phyloP scores from a whole-genome alignment of 37 sponge, comb jelly and placozoan genomes.

The Geodia barretti region DNA sequence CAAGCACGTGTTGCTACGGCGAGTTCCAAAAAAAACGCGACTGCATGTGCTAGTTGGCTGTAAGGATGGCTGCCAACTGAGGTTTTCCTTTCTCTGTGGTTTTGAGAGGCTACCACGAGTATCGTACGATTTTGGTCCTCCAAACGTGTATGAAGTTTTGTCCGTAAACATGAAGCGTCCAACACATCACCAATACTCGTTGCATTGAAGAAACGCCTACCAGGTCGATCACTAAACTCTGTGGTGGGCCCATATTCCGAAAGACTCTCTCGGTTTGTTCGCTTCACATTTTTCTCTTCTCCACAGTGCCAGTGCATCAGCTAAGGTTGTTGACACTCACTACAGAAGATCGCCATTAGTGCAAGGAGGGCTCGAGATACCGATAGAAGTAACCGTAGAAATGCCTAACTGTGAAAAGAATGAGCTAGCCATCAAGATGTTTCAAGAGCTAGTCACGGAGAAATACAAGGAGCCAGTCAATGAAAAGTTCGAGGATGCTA shows the following conservation, averaged over 20 bases:
- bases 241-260: constrained; percentile 45
- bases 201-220: constrained; percentile 33
- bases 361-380: constrained; percentile 44
- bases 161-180: constrained; percentile 31
- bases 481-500: constrained; percentile 49
- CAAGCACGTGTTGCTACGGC: neutral
- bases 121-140: constrained; percentile 18
- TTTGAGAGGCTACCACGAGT: constrained; percentile 61
- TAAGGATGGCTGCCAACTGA: too few relatives aligned
- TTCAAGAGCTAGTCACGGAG: constrained; percentile 4
- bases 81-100: constrained; percentile 31
- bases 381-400: constrained; percentile 39
- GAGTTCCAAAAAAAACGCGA: neutral
- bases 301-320: constrained; percentile 40
- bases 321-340: too few relatives aligned
- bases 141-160: too few relatives aligned
- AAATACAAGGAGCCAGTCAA: constrained; percentile 56
- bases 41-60: neutral
- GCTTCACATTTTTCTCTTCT: constrained; percentile 29
- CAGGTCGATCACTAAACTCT: constrained; percentile 2
- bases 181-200: constrained; percentile 55
- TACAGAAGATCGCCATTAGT: constrained; percentile 39
- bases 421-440: too few relatives aligned
- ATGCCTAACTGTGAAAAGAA: constrained; percentile 34
- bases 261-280: constrained; percentile 38